A percentile compares a stretch with the other conserved stretches of the same genome.
phyloP scores from a whole-genome alignment of 2,113 vertebrate species.

The Heteronetta atricapilla region DNA sequence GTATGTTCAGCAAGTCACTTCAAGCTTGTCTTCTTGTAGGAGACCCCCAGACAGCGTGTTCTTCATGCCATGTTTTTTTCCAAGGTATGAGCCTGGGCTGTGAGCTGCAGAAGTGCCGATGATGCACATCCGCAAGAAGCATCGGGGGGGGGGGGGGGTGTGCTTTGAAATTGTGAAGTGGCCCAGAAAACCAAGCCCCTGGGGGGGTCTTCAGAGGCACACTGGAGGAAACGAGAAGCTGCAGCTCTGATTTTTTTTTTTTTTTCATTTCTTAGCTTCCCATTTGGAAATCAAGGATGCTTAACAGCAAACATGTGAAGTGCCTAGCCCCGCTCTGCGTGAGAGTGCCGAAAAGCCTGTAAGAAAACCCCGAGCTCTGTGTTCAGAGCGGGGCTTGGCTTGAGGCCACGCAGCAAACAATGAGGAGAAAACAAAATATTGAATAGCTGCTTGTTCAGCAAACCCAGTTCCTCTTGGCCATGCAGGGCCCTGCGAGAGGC shows the following conservation, averaged over 20 bases:
- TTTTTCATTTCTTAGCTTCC: not conserved
- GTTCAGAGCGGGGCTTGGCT: constrained; percentile 63
- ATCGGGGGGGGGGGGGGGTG: not conserved
- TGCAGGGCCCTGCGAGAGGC: not conserved
- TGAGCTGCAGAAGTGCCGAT: not conserved
- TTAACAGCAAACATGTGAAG: not conserved
- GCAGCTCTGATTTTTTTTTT: not conserved
- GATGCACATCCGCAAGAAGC: not conserved
- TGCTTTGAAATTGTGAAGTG: not conserved
- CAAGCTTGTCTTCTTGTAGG: not conserved
- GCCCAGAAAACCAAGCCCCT: not conserved
- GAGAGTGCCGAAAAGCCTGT: not conserved
- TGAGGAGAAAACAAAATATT: constrained; percentile 69
- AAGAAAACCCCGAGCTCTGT: constrained; percentile 50
- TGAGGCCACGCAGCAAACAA: constrained; percentile 5
- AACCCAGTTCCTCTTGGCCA: not conserved
- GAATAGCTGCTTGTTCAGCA: constrained; percentile 69
- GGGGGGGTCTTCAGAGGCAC: not conserved
- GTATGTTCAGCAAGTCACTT: not conserved
- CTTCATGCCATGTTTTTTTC: not conserved
- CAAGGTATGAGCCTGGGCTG: not conserved
- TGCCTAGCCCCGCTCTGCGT: not conserved
- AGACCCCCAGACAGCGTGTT: not conserved
- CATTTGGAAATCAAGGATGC: not conserved
- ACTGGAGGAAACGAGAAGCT: not conserved